A percentile compares a stretch with the other conserved stretches of the same genome.
Conservation (phyloP, 2,888 invertebrate species). For the Pterostichus niger region DNA sequence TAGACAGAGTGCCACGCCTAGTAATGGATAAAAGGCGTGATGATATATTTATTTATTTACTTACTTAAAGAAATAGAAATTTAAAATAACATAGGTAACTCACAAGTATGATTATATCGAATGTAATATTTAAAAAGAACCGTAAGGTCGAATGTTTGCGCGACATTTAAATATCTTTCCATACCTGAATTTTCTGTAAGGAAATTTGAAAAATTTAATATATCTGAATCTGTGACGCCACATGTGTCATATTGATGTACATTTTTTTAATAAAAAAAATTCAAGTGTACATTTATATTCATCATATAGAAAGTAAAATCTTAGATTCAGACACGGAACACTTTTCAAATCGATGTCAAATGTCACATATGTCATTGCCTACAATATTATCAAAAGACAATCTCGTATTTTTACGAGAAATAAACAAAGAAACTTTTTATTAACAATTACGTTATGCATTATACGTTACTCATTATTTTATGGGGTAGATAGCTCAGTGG, state of each 20-base stretch:
- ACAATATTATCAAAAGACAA: too few species aligned
- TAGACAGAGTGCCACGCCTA: too few species aligned
- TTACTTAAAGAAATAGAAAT: too few species aligned
- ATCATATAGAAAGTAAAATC: constrained; percentile 7
- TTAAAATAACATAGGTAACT: too few species aligned
- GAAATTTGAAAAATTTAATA: constrained; percentile 36
- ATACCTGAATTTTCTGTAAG: constrained; percentile 22
- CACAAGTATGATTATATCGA: not conserved
- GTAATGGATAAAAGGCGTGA: too few species aligned
- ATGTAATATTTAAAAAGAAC: constrained; percentile 10
- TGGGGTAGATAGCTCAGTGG: too few species aligned
- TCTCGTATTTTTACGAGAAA: too few species aligned
- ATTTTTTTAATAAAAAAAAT: constrained; percentile 39
- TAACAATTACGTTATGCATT: too few species aligned
- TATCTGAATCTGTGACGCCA: constrained; percentile 7
- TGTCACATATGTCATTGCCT: not conserved
- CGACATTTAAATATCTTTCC: constrained; percentile 31
- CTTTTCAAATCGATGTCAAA: not conserved
- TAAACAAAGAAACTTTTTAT: too few species aligned
- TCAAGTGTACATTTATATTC: constrained; percentile 23
- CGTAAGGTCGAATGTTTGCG: constrained; percentile 20
- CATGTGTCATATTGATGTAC: constrained; percentile 37
- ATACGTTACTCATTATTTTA: too few species aligned
- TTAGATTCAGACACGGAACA: not conserved
- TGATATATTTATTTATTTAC: too few species aligned